Base-by-base conservation (phyloP, 2,888 invertebrate genomes). In the Xestoiulus laeticollis region DNA sequence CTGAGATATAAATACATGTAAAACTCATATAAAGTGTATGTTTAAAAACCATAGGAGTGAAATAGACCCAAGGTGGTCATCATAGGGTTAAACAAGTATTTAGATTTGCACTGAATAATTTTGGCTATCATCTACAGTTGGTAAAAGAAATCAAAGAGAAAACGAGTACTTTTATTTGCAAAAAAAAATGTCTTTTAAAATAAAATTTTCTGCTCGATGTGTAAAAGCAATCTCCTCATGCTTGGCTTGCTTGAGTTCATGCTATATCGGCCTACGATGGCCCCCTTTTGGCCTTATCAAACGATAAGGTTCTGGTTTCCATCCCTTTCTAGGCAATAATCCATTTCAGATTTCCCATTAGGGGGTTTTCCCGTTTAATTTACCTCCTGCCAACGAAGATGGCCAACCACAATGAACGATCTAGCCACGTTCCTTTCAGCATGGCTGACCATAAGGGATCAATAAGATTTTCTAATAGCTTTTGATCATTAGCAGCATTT, bases 401-500 rank as follows among this genome's bases (percentile, higher is more conserved):
- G 30, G 78, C 78, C 78, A 78, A 30, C 78, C 78, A 30, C 78
- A 78, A 78, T 78, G 30, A 78, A 78, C 78, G 78, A 78, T 26
- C 30, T 78, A 26, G 78, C 30, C 78, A 30, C 30, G 26, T 26
- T 30, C 78, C 78, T 78, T 78, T 78, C 78, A 78, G 78, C 78
- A 78, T 78, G 78, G 78, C 78, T 78, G 30, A 78, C 78, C 78
- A 78, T 30, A 3, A 30, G 68, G 78, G 78, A 78, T 78, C 78
- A 78, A 78, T 78, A 78, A 30, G 78, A 78, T 78, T 78, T 78
- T 78, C 78, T 78, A 78, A 78, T 78, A 78, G 78, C 78, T 78
- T 78, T 78, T 78, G 30, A 78, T 78, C 78, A 78, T 78, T 78
- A 78, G 78, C 78, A 78, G 30, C 30, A 26, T 78, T 78, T 78